Base-by-base conservation (phyloP, 2,113 vertebrate genomes). In the Pterocles gutturalis region DNA sequence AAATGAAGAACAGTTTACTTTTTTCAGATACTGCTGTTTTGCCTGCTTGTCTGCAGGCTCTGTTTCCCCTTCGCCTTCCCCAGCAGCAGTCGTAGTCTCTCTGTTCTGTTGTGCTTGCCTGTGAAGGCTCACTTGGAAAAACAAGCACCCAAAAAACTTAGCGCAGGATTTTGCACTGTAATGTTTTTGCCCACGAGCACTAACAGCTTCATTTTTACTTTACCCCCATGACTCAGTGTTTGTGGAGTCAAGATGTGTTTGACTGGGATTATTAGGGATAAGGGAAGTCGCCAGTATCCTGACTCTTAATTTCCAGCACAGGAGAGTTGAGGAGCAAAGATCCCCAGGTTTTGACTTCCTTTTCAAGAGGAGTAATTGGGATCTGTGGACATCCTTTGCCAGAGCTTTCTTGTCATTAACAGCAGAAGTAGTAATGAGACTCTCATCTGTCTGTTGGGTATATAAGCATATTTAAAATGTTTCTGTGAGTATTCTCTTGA, bases 61-160 rank as follows among this genome's bases (percentile, higher is more conserved):
- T 3, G 1, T 26, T 54, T 83, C 49, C 25, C 12, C 7, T 29
- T 34, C 46, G 5, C 51, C 22, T 26, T 34, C 28, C 58, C 33
- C 57, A 41, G 72, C 55, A 71, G 43, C 73, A 92, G 61, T 60
- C 24, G 18, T 36, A 33, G 58, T 31, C n/a, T 66, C 28, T 16
- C 21, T 2, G 2, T 62, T 46, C n/a, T 36, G 22, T 33, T 0
- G 2, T 24, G 33, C 9, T 57, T 22, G 12, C 22, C 16, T 0
- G 2, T 13, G 21, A 49, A 62, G 10, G 8, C 13, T 67, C 28
- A 5, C 31, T 45, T 38, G 5, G 29, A 22, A 49, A 46, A n/a
- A 2, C 21, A 46, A 6, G 24, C 25, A 11, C 45, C 6, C 9
- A 19, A 0, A 46, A 25, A 1, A 5, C 26, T 11, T 8, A 22